A percentile compares a stretch with the other conserved stretches of the same genome.
Conservation (phyloP, 2,113 vertebrate genomes). For the Uria aalge region DNA sequence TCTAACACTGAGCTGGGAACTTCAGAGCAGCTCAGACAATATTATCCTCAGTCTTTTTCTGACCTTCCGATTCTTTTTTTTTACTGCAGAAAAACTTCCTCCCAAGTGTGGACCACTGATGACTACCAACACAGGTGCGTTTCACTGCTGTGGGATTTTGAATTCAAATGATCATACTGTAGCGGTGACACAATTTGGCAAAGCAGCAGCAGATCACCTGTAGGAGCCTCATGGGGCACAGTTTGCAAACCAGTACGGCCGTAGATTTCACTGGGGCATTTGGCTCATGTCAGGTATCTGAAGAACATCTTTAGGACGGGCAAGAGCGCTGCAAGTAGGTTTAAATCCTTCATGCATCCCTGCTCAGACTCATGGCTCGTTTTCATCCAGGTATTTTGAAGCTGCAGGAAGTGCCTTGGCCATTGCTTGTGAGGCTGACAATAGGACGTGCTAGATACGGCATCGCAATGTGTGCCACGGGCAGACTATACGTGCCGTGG, state of each 20-base stretch:
- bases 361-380: background rate
- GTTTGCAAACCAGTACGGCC: background rate
- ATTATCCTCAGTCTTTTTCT: background rate
- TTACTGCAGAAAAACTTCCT: background rate
- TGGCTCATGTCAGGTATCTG: background rate
- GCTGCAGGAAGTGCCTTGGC: background rate
- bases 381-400: background rate
- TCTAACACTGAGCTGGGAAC: background rate
- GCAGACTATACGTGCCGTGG: background rate
- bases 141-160: background rate
- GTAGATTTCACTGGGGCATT: background rate
- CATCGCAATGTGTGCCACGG: fast-evolving
- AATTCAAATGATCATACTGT: background rate
- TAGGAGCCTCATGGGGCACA: background rate
- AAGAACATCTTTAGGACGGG: background rate
- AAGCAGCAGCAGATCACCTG: background rate
- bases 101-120: background rate
- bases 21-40: background rate
- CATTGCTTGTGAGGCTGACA: background rate
- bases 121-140: background rate
- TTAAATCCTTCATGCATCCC: background rate
- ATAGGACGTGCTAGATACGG: background rate
- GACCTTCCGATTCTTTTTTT: background rate
- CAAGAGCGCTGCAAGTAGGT: background rate
- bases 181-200: background rate